Percentiles rank a stretch among this genome's conserved stretches.
These are phyloP conservation scores for Dendrolimus punctatus DNA, from an alignment of 1,140 invertebrate genomes.

Conservation along the genomic window DNA sequence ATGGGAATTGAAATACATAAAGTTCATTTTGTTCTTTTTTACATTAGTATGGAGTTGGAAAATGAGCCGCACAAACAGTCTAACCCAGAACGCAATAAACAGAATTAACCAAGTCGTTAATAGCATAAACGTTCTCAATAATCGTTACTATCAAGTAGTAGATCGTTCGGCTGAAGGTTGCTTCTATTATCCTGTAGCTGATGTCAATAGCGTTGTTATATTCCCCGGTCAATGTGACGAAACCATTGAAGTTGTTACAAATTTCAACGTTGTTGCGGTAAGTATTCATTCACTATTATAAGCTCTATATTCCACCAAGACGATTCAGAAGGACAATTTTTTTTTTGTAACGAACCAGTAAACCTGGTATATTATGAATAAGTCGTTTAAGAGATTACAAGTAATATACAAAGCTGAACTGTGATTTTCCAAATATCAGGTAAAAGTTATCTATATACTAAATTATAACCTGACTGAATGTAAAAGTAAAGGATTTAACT, in stretches of 20 bases:
- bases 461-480: too few species aligned
- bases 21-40: constrained; percentile 3
- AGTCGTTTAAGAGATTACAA: too few species aligned
- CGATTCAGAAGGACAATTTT: too few species aligned
- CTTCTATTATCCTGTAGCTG: constrained; percentile 39
- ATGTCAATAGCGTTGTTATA: constrained; percentile 14
- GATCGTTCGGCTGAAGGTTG: constrained; percentile 35
- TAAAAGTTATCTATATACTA: too few species aligned
- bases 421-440: too few species aligned
- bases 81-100: constrained; percentile 18
- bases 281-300: constrained; percentile 9
- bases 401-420: too few species aligned
- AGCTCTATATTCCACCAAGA: background rate
- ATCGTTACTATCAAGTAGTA: constrained; percentile 30
- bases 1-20: too few species aligned
- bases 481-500: too few species aligned
- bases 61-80: constrained; percentile 29
- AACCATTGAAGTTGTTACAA: constrained; percentile 26
- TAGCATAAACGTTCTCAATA: constrained; percentile 33
- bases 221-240: constrained; percentile 43
- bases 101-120: constrained; percentile 32
- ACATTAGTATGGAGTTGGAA: constrained; percentile 48
- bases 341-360: too few species aligned
- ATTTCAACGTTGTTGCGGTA: constrained; percentile 29
- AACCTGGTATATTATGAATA: too few species aligned